Evolutionary conservation across 2,888 invertebrate species (phyloP).

Genomic region (Craniophora ligustri): DNA sequence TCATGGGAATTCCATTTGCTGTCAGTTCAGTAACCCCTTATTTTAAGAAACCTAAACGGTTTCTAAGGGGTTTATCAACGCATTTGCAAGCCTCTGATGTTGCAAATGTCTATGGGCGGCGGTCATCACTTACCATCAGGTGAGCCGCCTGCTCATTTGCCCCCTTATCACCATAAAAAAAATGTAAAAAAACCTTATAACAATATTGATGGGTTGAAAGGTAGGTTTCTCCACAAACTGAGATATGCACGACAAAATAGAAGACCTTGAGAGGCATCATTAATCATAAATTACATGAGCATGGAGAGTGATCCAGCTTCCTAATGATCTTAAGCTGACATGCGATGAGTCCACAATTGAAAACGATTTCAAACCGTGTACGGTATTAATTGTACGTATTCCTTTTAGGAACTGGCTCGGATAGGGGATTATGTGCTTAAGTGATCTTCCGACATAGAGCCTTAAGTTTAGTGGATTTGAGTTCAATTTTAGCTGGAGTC

Average conservation of each 20-base stretch:
- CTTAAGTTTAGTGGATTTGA: slow-evolving; percentile 59
- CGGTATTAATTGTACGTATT: slow-evolving; percentile 62
- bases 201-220: neutral
- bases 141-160: too few species aligned
- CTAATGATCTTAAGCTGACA: slow-evolving; percentile 43
- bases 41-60: too few species aligned
- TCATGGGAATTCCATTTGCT: too few species aligned
- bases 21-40: too few species aligned
- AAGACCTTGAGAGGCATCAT: neutral
- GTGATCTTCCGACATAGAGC: slow-evolving; percentile 33
- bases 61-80: too few species aligned
- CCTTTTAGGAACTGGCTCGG: slow-evolving; percentile 54
- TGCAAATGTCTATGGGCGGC: too few species aligned
- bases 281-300: slow-evolving; percentile 8
- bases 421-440: slow-evolving; percentile 53
- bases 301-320: neutral
- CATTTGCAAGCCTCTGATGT: too few species aligned
- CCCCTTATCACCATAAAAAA: too few species aligned
- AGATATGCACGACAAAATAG: neutral
- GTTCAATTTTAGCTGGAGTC: slow-evolving; percentile 57
- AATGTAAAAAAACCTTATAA: too few species aligned
- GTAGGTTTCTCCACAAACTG: neutral
- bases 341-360: slow-evolving; percentile 52
- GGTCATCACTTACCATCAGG: too few species aligned
- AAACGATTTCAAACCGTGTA: slow-evolving; percentile 54